Percentiles rank a stretch among this genome's conserved stretches.
phyloP scores from a whole-genome alignment of 1,140 invertebrate species.

The Hypsibius dujardini region DNA sequence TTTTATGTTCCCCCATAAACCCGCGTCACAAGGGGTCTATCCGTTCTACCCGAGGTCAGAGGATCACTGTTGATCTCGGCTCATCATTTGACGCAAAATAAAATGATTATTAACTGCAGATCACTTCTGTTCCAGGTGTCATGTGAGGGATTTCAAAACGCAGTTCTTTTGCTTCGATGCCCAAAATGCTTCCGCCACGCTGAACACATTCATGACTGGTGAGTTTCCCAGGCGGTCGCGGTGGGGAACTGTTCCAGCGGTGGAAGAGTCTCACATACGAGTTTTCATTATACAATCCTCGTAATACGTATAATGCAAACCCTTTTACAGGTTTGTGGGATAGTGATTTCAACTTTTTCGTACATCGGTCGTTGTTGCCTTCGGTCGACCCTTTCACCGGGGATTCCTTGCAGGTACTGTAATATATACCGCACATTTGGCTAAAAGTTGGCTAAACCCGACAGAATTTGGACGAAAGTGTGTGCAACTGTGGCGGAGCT shows the following conservation, averaged over 20 bases:
- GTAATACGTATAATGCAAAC: not conserved
- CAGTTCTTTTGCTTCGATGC: not conserved
- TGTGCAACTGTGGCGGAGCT: too few relatives aligned
- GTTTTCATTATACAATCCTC: too few relatives aligned
- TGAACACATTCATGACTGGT: not conserved
- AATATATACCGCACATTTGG: too few relatives aligned
- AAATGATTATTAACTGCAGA: not conserved
- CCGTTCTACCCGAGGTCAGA: not conserved
- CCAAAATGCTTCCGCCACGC: not conserved
- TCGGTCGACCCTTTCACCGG: too few relatives aligned
- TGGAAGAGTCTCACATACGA: too few relatives aligned
- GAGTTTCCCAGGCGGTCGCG: not conserved
- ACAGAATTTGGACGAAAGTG: too few relatives aligned
- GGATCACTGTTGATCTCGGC: too few relatives aligned
- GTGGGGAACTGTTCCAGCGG: too few relatives aligned
- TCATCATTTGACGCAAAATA: too few relatives aligned
- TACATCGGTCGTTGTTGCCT: not conserved
- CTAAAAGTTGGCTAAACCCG: too few relatives aligned
- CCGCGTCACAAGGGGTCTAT: not conserved
- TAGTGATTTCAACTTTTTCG: not conserved
- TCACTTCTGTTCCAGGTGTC: not conserved
- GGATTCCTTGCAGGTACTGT: too few relatives aligned
- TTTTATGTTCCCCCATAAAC: not conserved
- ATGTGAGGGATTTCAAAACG: not conserved
- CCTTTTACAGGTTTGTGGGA: slow-evolving; percentile 3